Conservation (phyloP, 2,797 vertebrate genomes). For the Pteropus rufus region DNA sequence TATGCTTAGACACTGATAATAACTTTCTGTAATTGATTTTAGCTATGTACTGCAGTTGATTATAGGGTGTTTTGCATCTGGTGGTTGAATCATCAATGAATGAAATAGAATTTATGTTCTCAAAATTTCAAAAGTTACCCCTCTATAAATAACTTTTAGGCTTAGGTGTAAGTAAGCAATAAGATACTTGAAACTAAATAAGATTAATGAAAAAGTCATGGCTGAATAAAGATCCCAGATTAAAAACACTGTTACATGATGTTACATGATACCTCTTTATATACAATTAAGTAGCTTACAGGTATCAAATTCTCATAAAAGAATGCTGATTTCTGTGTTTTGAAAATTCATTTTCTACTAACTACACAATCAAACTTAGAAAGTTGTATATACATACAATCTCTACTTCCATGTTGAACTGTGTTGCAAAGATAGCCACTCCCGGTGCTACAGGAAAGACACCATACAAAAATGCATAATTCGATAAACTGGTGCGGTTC, state of each 20-base stretch:
- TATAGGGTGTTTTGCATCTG: constrained; percentile 21
- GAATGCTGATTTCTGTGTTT: constrained; percentile 25
- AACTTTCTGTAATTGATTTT: constrained; percentile 21
- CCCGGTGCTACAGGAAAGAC: constrained; percentile 97
- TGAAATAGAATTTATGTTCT: background rate
- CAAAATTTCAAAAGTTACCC: constrained; percentile 15
- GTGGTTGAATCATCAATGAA: background rate
- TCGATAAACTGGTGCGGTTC: constrained; percentile 96
- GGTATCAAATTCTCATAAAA: constrained; percentile 41
- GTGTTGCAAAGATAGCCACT: constrained; percentile 96
- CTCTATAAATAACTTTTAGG: constrained; percentile 32
- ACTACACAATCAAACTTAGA: background rate
- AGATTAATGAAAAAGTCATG: background rate
- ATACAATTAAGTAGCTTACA: constrained; percentile 2
- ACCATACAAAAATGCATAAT: constrained; percentile 98
- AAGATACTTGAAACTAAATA: constrained; percentile 35
- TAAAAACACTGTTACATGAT: background rate
- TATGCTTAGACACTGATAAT: background rate
- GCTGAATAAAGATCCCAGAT: constrained; percentile 20
- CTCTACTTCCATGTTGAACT: constrained; percentile 97
- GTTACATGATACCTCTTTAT: constrained; percentile 7
- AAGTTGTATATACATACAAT: constrained; percentile 88
- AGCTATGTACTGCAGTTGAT: background rate
- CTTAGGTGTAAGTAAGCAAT: constrained; percentile 15
- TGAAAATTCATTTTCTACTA: constrained; percentile 25